Evolutionary conservation across 2,113 vertebrate genomes (phyloP).

Genomic region (Phaethornis superciliosus): DNA sequence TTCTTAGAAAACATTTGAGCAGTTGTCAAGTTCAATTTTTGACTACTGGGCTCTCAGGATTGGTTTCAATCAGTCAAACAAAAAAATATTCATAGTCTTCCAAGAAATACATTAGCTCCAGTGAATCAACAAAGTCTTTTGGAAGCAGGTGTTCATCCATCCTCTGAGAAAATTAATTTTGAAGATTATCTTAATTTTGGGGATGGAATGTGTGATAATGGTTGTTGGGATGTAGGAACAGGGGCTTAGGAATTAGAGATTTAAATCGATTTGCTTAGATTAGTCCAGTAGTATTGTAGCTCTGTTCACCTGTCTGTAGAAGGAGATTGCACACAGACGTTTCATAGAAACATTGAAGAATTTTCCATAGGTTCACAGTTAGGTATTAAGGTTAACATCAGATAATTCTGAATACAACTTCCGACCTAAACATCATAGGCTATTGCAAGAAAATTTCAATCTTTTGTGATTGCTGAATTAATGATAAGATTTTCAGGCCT

Average conservation of each 20-base stretch:
- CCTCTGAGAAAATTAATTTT: not conserved
- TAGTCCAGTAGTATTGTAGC: not conserved
- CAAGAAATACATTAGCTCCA: not conserved
- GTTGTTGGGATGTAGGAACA: not conserved
- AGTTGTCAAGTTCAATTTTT: not conserved
- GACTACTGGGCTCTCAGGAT: not conserved
- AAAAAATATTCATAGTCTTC: not conserved
- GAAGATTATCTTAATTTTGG: not conserved
- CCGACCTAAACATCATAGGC: not conserved
- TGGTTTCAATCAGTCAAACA: not conserved
- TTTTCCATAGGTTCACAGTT: not conserved
- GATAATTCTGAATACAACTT: not conserved
- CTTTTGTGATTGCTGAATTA: not conserved
- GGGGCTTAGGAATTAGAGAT: not conserved
- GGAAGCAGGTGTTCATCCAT: not conserved
- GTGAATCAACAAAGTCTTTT: rapidly evolving
- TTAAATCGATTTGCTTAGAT: not conserved
- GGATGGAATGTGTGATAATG: not conserved
- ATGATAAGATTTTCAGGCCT: not conserved
- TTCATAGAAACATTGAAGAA: not conserved
- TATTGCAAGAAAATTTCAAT: not conserved
- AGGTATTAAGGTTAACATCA: not conserved
- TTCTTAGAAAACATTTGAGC: not conserved
- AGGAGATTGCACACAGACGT: not conserved
- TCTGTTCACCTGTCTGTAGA: not conserved